These are phyloP conservation scores for Brachionus calyciflorus DNA, from an alignment of 1,140 invertebrate species.

Conservation along the genomic window DNA sequence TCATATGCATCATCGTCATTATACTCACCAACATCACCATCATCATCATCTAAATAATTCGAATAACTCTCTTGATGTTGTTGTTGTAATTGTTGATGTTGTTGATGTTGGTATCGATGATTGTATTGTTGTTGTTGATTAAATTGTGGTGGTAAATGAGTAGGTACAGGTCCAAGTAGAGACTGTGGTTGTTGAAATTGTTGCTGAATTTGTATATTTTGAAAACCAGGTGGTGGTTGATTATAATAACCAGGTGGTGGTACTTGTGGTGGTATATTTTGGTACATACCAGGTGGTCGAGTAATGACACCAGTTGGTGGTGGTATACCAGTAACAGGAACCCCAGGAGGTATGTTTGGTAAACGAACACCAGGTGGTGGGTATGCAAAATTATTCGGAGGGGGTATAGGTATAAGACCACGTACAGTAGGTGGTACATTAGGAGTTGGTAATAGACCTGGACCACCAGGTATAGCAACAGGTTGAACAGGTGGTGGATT, in stretches of 20 bases:
- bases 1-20: slow-evolving; percentile 22
- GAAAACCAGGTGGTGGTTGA: too few species aligned
- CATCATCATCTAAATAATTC: slow-evolving; percentile 9
- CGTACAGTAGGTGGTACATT: background rate
- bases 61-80: background rate
- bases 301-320: background rate
- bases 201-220: background rate
- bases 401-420: background rate
- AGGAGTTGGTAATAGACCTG: slow-evolving; percentile 9
- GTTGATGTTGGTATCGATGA: too few species aligned
- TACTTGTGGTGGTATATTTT: background rate
- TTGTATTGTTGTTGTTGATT: background rate
- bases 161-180: background rate
- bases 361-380: background rate
- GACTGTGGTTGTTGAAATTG: background rate
- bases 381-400: background rate
- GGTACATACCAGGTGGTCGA: background rate
- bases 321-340: background rate
- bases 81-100: too few species aligned
- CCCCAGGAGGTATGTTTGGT: background rate
- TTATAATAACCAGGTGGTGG: background rate
- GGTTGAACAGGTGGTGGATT: background rate
- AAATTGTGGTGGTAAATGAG: slow-evolving; percentile 10
- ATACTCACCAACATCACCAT: background rate
- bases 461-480: background rate